Percentiles rank a stretch among this genome's conserved stretches.
These are phyloP conservation scores for Macrotrachela quadricornifera DNA, from an alignment of 1,140 invertebrate genomes.

Conservation along the genomic window DNA sequence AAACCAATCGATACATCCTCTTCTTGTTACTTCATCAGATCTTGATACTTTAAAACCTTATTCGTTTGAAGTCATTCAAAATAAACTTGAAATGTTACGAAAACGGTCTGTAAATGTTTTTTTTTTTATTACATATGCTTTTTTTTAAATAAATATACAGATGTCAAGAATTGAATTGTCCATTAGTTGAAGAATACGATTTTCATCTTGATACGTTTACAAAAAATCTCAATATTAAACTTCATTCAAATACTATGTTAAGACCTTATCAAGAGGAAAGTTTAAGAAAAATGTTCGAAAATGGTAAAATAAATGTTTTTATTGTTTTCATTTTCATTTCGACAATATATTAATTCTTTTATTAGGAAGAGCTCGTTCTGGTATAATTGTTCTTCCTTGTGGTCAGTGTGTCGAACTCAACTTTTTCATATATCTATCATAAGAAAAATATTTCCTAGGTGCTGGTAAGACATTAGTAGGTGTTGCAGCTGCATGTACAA, in stretches of 20 bases:
- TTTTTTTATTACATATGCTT: no score
- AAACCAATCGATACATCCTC: slow-evolving; percentile 88
- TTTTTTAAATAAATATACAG: no score
- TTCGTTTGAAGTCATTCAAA: slow-evolving; percentile 75
- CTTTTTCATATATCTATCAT: no score
- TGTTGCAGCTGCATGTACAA: slow-evolving; percentile 94
- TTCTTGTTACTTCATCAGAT: no score
- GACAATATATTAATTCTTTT: no score
- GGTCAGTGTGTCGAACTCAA: slow-evolving; percentile 33
- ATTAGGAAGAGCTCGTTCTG: slow-evolving; percentile 66
- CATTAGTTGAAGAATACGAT: slow-evolving; percentile 91
- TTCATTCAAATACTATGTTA: slow-evolving; percentile 77
- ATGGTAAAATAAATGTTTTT: slow-evolving; percentile 38
- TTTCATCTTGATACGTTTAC: slow-evolving; percentile 91
- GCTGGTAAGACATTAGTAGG: slow-evolving; percentile 96
- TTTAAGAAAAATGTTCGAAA: slow-evolving; percentile 98
- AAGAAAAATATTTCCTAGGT: background rate
- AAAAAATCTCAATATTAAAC: slow-evolving; percentile 89
- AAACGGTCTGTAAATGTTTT: slow-evolving; percentile 38
- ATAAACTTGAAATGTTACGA: slow-evolving; percentile 82
- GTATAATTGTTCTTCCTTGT: slow-evolving; percentile 94
- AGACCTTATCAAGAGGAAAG: slow-evolving; percentile 97
- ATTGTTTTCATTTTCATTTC: no score
- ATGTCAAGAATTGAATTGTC: slow-evolving; percentile 91
- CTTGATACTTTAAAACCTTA: slow-evolving; percentile 28